Base-by-base conservation (phyloP, 2,113 vertebrate genomes). In the Clarias macrocephalus region DNA sequence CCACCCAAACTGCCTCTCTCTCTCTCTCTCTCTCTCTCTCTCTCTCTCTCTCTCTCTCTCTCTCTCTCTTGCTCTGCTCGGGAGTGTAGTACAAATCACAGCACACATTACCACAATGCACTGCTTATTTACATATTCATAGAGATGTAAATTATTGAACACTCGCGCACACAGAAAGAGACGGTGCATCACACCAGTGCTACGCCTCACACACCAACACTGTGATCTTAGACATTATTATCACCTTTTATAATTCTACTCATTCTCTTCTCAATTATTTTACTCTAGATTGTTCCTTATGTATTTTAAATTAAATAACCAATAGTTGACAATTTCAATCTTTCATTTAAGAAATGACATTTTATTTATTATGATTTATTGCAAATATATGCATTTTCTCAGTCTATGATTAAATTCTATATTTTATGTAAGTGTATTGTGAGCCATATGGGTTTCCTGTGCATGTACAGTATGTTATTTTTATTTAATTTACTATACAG, bases 121-220 rank as follows among this genome's bases (percentile, higher is more conserved):
- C 84, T 37, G 56, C 70, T 80, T 89, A 95, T 96, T 93, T 95
- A 92, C 94, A 95, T 95, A 95, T 96, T 95, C 95, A 96, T 95
- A 94, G 93, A 94, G 92, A 93, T 93, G 95, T 95, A 93, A 95
- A 96, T 96, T 94, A 96, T 96, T 96, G 94, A 96, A 94, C 89
- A 89, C 89, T 92, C 80, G 91, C 11, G 2, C 16, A 89, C 33
- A 86, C 83, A 86, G 80, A 93, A 94, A 93, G 91, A 91, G 91
- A 93, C 88, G 89, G 91, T 92, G 92, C 92, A 94, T 93, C 93
- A 62, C 54, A 60, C 80, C 77, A 60, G 52, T 4, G 76, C 59
- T 59, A 11, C 16, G 66, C 59, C 77, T 66, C 73, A 79, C 33
- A 86, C 48, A 37, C 62, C 77, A 30, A 70, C 85, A 59, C 28